A percentile compares a stretch with the other conserved stretches of the same genome.
phyloP scores from a whole-genome alignment of 1,140 invertebrate genomes.

The Lordiphosa collinella region DNA sequence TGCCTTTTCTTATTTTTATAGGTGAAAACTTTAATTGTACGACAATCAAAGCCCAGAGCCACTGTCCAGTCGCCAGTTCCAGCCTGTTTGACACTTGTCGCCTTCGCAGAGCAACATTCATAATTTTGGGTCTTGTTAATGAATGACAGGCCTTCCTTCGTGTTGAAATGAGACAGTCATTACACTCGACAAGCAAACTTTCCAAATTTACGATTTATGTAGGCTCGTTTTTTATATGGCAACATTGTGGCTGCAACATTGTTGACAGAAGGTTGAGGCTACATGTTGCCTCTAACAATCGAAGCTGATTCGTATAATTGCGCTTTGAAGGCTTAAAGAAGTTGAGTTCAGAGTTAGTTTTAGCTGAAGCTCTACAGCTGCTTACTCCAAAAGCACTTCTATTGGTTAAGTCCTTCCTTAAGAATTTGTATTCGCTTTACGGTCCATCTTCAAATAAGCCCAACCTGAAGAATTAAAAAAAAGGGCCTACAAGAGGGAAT shows the following conservation, averaged over 20 bases:
- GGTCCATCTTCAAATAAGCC: no score
- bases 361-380: no score
- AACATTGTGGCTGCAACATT: no score
- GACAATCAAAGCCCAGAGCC: constrained; percentile 28
- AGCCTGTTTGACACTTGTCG: constrained; percentile 57
- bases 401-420: not conserved
- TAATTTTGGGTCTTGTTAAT: constrained; percentile 59
- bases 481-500: no score
- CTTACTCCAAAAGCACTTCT: not conserved
- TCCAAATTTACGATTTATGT: not conserved
- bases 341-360: not conserved
- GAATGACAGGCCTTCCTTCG: constrained; percentile 27
- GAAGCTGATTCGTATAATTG: not conserved
- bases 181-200: constrained; percentile 13
- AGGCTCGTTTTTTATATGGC: no score
- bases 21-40: constrained; percentile 23
- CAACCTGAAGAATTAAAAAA: no score
- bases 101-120: constrained; percentile 38
- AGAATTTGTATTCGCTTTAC: no score
- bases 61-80: not conserved
- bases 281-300: no score
- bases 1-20: not conserved
- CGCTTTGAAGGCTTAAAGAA: no score
- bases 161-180: constrained; percentile 4
- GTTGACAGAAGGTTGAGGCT: no score